Percentiles rank a stretch among this genome's conserved stretches.
These are phyloP conservation scores for Thalassophryne amazonica DNA, from an alignment of 2,797 vertebrate species.

Conservation along the genomic window DNA sequence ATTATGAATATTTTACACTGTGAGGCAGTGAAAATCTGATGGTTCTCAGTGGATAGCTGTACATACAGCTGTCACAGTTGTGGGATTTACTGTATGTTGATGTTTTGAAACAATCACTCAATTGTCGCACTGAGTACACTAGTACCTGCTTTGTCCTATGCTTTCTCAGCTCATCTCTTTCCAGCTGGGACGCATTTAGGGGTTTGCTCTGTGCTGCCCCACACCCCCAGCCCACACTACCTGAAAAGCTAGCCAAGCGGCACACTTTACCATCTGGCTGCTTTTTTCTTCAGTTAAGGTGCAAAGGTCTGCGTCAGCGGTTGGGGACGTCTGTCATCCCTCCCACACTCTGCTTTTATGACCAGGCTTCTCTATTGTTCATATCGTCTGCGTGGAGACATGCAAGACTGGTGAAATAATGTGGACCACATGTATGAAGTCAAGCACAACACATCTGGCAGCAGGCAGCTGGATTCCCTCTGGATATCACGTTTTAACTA, in stretches of 20 bases:
- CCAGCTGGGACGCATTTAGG: constrained; percentile 79
- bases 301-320: constrained; percentile 61
- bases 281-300: constrained; percentile 59
- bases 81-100: no score
- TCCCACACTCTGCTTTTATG: constrained; percentile 64
- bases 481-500: constrained; percentile 58
- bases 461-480: constrained; percentile 64
- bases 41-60: no score
- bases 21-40: no score
- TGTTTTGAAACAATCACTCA: no score
- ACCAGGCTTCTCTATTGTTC: constrained; percentile 70
- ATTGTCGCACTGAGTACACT: no score
- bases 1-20: no score
- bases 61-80: no score
- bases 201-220: constrained; percentile 70
- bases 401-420: constrained; percentile 62
- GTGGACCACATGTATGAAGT: constrained; percentile 70
- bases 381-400: constrained; percentile 60
- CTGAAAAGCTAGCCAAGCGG: constrained; percentile 33
- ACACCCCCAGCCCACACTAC: background rate
- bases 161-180: constrained; percentile 35
- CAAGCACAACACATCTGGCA: constrained; percentile 77
- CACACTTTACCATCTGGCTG: constrained; percentile 69
- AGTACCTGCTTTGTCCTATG: constrained; percentile 44
- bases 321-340: constrained; percentile 52